A percentile compares a stretch with the other conserved stretches of the same genome.
phyloP scores from a whole-genome alignment of 2,797 vertebrate genomes.

The Semotilus atromaculatus region DNA sequence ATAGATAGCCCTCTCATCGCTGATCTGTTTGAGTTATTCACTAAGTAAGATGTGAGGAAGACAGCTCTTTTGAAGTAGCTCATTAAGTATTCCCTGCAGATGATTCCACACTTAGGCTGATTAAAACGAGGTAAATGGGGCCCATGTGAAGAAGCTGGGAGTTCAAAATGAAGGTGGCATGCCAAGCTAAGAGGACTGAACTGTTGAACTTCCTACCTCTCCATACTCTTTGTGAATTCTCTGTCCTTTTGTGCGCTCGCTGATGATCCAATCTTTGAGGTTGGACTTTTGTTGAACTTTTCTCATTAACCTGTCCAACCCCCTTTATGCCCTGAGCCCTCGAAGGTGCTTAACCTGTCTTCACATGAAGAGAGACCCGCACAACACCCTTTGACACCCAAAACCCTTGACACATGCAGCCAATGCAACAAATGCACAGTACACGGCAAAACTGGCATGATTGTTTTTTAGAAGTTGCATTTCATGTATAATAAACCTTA shows the following conservation, averaged over 20 bases:
- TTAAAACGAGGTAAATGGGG: slow-evolving; percentile 70
- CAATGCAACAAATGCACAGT: slow-evolving; percentile 39
- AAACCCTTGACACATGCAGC: slow-evolving; percentile 46
- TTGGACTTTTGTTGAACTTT: slow-evolving; percentile 84
- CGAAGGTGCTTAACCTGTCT: slow-evolving; percentile 45
- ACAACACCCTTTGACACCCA: slow-evolving; percentile 36
- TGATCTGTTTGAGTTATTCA: slow-evolving; percentile 70
- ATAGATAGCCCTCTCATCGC: slow-evolving; percentile 59
- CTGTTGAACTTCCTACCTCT: slow-evolving; percentile 82
- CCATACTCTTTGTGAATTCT: slow-evolving; percentile 74
- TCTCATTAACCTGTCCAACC: slow-evolving; percentile 76
- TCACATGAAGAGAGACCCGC: slow-evolving; percentile 42
- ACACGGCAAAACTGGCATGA: background rate
- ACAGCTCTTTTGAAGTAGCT: slow-evolving; percentile 64
- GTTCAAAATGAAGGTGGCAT: slow-evolving; percentile 79
- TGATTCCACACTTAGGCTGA: slow-evolving; percentile 65
- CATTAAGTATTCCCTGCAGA: slow-evolving; percentile 73
- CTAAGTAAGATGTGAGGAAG: slow-evolving; percentile 65
- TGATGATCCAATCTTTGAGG: slow-evolving; percentile 74
- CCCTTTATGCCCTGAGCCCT: slow-evolving; percentile 46
- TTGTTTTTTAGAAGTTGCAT: background rate
- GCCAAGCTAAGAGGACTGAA: slow-evolving; percentile 78
- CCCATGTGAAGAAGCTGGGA: slow-evolving; percentile 67
- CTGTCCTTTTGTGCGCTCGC: slow-evolving; percentile 71
- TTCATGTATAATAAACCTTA: background rate